Base-by-base conservation (phyloP, 2,113 vertebrate genomes). In the Neogobius melanostomus region DNA sequence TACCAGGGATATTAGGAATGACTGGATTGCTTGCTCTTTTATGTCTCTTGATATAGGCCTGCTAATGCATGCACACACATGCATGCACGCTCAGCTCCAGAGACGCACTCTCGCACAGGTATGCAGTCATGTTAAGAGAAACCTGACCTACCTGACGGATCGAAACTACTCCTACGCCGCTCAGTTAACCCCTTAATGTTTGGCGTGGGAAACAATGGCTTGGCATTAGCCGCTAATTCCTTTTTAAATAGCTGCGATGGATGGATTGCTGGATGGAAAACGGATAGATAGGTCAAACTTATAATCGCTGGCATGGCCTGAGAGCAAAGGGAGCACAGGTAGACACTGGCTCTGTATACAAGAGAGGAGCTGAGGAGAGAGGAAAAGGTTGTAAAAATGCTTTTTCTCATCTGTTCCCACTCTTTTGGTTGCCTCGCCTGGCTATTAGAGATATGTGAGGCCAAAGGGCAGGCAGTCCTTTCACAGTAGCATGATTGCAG, bases 91-190 rank as follows among this genome's bases (percentile, higher is more conserved):
- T 56, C 64, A 67, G 5, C 57, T 69, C 70, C 57, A 76, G 0
- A 50, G 36, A 73, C 45, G 71, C 42, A 42, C 66, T 74, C 79
- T 81, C 73, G 61, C 76, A 78, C 73, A 81, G 89, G 91, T 93
- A 92, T 93, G 91, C 86, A 90, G 90, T 88, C 87, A 82, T 81
- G 85, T 89, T 92, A 85, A 87, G 85, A 93, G 92, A 94, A 94
- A 94, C 93, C 92, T 89, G 90, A 92, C 91, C 91, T 93, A 94
- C 93, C 92, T 93, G 92, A 93, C 71, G 66, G 92, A 93, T 94
- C 92, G 93, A 94, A 94, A 94, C 92, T 93, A 91, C 92, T 88
- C 93, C 93, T 92, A 93, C 91, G 87, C 90, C 44, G 48, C 81
- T 76, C 72, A 73, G 86, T 92, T 93, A 93, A 92, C 90, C 87